Conservation (phyloP, 2,888 invertebrate species). For the Gastrophysa polygoni region DNA sequence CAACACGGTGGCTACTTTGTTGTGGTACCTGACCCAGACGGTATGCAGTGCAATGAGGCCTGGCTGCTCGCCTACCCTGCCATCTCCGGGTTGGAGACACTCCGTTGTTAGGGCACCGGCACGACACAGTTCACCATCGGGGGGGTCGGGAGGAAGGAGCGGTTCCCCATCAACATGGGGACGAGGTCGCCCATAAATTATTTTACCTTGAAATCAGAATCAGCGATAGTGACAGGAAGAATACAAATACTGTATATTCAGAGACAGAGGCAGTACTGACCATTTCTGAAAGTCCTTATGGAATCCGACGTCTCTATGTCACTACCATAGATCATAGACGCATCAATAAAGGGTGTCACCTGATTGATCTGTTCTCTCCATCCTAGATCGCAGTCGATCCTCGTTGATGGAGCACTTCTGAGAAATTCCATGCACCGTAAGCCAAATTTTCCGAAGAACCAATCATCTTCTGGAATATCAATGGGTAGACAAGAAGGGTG, state of each 20-base stretch:
- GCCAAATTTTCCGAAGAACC: slow-evolving; percentile 73
- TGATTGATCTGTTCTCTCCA: slow-evolving; percentile 87
- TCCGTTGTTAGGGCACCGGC: slow-evolving; percentile 74
- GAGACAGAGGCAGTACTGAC: slow-evolving; percentile 55
- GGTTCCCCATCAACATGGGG: slow-evolving; percentile 62
- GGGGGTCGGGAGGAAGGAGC: slow-evolving; percentile 61
- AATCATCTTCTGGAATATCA: slow-evolving; percentile 72
- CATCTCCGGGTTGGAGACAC: slow-evolving; percentile 82
- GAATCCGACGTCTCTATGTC: slow-evolving; percentile 74
- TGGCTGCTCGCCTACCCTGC: slow-evolving; percentile 80
- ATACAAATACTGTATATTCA: background rate
- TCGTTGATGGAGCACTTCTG: slow-evolving; percentile 80
- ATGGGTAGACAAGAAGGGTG: slow-evolving; percentile 90
- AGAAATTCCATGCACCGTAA: slow-evolving; percentile 83
- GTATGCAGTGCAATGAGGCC: slow-evolving; percentile 78
- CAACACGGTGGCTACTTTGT: slow-evolving; percentile 74
- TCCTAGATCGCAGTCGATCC: slow-evolving; percentile 79
- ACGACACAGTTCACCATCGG: slow-evolving; percentile 70
- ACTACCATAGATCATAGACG: slow-evolving; percentile 82
- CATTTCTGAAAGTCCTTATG: slow-evolving; percentile 76
- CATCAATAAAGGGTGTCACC: slow-evolving; percentile 82
- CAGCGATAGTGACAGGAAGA: background rate
- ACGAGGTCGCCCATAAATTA: slow-evolving; percentile 50
- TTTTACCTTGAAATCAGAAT: slow-evolving; percentile 42
- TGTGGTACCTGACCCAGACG: slow-evolving; percentile 76